Evolutionary conservation across 2,888 invertebrate species (phyloP).

Genomic region (Drosophila nigritarsus): DNA sequence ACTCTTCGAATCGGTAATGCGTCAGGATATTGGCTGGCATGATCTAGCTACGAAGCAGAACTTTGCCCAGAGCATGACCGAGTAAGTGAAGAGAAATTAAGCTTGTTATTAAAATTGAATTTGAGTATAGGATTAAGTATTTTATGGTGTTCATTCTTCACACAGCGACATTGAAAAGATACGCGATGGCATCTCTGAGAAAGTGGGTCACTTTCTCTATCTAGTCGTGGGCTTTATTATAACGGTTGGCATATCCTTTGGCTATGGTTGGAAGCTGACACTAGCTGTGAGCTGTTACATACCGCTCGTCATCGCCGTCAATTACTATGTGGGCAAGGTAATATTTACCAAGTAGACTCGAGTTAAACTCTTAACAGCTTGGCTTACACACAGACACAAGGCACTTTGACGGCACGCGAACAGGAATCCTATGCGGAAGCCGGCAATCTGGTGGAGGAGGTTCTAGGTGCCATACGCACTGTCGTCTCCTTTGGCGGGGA

Average conservation of each 20-base stretch:
- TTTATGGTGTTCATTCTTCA: not conserved
- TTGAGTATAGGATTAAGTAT: not conserved
- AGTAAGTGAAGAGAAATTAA: conserved; percentile 86
- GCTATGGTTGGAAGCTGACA: conserved; percentile 94
- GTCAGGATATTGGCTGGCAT: conserved; percentile 91
- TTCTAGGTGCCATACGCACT: conserved; percentile 90
- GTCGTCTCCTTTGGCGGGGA: conserved; percentile 93
- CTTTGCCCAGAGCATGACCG: conserved; percentile 90
- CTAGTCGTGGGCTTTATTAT: conserved; percentile 85
- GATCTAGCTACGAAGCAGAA: conserved; percentile 90
- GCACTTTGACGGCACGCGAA: conserved; percentile 88
- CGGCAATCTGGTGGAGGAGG: conserved; percentile 91
- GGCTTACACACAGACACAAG: conserved; percentile 87
- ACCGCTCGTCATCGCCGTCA: conserved; percentile 91
- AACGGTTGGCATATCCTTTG: conserved; percentile 90
- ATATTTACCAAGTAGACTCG: conserved; percentile 11
- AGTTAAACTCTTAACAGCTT: not conserved
- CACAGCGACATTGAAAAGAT: conserved; percentile 91
- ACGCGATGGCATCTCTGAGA: conserved; percentile 94
- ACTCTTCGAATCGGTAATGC: conserved; percentile 88
- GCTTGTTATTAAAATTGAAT: not conserved
- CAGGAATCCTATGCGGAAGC: conserved; percentile 91
- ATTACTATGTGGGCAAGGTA: conserved; percentile 91
- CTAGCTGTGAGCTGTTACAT: conserved; percentile 92
- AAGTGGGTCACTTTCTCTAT: conserved; percentile 91